Evolutionary conservation across 53 echinoderm and acorn worm genomes (phyloP).

Genomic region (Hippasteria phrygiana): DNA sequence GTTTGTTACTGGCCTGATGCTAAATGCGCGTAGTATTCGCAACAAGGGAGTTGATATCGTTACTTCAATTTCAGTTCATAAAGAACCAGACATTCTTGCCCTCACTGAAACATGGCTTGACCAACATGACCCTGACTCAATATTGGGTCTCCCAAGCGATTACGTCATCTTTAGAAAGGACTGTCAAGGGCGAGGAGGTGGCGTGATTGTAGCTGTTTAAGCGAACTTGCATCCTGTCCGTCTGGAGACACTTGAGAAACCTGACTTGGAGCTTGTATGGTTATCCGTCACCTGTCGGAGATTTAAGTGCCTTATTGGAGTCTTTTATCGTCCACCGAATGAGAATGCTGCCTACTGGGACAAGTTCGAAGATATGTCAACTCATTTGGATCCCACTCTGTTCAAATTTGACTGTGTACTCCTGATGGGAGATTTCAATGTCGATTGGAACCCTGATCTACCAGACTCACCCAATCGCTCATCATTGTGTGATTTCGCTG

Average conservation of each 20-base stretch:
- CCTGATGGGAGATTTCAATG: conserved; percentile 20
- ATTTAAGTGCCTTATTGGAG: neutral
- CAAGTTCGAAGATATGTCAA: neutral
- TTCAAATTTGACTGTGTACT: neutral
- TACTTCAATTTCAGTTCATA: neutral
- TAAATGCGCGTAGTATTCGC: conserved; percentile 5
- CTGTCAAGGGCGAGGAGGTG: neutral
- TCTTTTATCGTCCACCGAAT: conserved; percentile 4
- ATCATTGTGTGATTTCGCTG: conserved; percentile 6
- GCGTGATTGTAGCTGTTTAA: conserved; percentile 1
- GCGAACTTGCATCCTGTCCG: conserved; percentile 11
- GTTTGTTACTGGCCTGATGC: neutral
- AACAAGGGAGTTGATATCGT: conserved; percentile 13
- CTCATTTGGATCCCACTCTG: neutral
- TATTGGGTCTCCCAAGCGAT: conserved; percentile 5
- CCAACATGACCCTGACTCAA: neutral
- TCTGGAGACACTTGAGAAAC: neutral
- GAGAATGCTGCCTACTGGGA: conserved; percentile 12
- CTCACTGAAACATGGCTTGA: conserved; percentile 15
- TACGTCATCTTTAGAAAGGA: conserved; percentile 34
- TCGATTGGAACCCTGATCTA: neutral
- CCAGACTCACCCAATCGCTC: neutral
- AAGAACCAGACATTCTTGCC: conserved; percentile 15
- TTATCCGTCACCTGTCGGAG: neutral
- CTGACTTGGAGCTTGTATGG: conserved; percentile 1